phyloP scores from a whole-genome alignment of 37 sponge, comb jelly and placozoan species.

The Aplysina aerophoba region DNA sequence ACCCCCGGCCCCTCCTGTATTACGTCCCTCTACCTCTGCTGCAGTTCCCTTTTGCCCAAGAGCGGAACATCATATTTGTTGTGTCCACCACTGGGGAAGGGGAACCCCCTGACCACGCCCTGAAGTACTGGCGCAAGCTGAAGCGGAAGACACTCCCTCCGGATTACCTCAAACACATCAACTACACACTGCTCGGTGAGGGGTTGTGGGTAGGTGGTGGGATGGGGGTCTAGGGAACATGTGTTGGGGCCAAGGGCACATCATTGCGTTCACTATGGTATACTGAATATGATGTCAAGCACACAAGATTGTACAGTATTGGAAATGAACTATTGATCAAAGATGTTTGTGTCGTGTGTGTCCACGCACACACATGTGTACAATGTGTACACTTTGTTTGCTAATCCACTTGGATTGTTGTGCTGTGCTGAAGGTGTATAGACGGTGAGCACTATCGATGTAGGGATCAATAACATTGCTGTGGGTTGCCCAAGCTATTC shows the following conservation, averaged over 20 bases:
- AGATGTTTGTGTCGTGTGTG: too few relatives aligned
- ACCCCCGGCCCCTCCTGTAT: too few relatives aligned
- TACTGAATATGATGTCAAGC: too few relatives aligned
- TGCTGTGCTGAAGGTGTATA: not conserved
- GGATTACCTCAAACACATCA: conserved; percentile 54
- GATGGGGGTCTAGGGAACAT: too few relatives aligned
- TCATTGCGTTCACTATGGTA: too few relatives aligned
- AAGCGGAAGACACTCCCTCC: conserved; percentile 68
- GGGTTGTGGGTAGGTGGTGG: too few relatives aligned
- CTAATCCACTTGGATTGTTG: too few relatives aligned
- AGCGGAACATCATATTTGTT: conserved; percentile 83
- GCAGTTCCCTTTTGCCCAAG: conserved; percentile 73
- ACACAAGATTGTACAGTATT: too few relatives aligned
- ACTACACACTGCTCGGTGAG: conserved; percentile 84
- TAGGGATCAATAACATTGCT: not conserved
- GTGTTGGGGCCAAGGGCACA: too few relatives aligned
- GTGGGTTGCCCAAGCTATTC: not conserved
- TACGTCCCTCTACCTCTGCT: not conserved
- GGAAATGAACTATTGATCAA: too few relatives aligned
- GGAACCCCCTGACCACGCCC: conserved; percentile 93
- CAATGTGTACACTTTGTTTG: too few relatives aligned
- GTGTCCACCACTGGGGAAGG: conserved; percentile 98
- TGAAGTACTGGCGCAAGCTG: conserved; percentile 72
- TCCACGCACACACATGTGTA: too few relatives aligned
- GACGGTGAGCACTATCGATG: not conserved